Percentiles rank a stretch among this genome's conserved stretches.
Evolutionary conservation across 1,140 invertebrate genomes (phyloP).

Genomic region (Pomacea maculata): DNA sequence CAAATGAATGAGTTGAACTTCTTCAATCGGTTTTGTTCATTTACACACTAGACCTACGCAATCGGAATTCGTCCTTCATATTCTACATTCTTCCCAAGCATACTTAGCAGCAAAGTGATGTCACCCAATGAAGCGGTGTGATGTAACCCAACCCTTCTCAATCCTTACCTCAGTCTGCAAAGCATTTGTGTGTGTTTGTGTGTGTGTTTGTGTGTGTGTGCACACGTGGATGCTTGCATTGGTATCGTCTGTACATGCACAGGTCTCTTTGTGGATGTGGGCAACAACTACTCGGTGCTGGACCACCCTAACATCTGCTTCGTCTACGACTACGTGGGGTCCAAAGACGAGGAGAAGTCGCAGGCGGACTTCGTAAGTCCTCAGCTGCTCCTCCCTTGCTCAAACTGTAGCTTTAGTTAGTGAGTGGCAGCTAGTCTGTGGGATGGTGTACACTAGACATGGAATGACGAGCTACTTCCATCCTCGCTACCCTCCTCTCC

Average conservation of each 20-base stretch:
- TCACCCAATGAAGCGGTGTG: no score
- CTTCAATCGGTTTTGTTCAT: no score
- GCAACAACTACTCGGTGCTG: slow-evolving; percentile 64
- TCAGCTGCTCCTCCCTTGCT: neutral
- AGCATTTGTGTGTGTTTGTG: neutral
- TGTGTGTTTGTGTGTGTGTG: slow-evolving; percentile 5
- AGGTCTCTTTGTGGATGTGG: slow-evolving; percentile 65
- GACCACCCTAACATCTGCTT: slow-evolving; percentile 65
- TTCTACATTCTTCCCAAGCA: no score
- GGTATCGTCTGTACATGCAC: neutral
- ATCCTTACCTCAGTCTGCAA: neutral
- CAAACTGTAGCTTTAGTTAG: no score
- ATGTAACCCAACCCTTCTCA: neutral
- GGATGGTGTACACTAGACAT: no score
- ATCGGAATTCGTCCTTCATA: no score
- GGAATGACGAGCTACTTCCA: no score
- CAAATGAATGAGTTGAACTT: no score
- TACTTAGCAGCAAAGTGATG: no score
- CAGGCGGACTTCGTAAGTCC: slow-evolving; percentile 59
- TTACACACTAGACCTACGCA: no score
- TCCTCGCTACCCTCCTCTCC: neutral
- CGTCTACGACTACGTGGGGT: slow-evolving; percentile 63
- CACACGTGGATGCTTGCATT: neutral
- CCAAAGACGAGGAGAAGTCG: slow-evolving; percentile 61
- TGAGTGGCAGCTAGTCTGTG: no score